Evolutionary conservation across 2,888 invertebrate genomes (phyloP), one percentile per base, ranked within the genome.

Genomic region (Sinotaia quadrata): DNA sequence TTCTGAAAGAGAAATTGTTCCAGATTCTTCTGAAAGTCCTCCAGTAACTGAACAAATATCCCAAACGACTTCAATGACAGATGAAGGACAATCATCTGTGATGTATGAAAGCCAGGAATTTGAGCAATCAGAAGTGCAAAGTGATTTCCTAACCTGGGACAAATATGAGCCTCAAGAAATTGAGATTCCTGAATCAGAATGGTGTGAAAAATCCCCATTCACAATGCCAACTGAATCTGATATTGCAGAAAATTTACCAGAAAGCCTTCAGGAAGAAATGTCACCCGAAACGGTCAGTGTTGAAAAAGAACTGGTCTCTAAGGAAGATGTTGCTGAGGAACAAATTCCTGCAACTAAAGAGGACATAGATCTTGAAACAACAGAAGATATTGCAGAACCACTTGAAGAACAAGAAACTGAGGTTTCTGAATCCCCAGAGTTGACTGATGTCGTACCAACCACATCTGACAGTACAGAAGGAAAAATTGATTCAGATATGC

Each of bases 161-260:
- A n/a, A n/a, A 2, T 47, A 56, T 29, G 34, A 56, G n/a, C 34
- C 57, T 21, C 34, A 52, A 18, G 57, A 57, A 57, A 52, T 52
- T 24, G 29, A 52, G 52, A 27, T 52, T 52, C 27, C 52, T 10
- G 52, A 52, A 36, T 2, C 27, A n/a, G 52, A 27, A 27, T 52
- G 52, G 52, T 10, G 10, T 24, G 27, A 52, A 27, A 18, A 27
- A 10, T 10, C 29, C 4, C 52, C 52, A n/a, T 18, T 10, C 15
- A 52, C 52, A 52, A 4, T 4, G n/a, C n/a, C n/a, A n/a, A n/a
- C n/a, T n/a, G n/a, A n/a, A 7, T 8, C 15, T 34, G 52, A 29
- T 10, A 12, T 10, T 10, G 52, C 27, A 27, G 27, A 5, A 52
- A 31, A 52, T 21, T 7, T 49, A 5, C 24, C n/a, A 10, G 31